Conservation (phyloP, 2,888 invertebrate genomes). For the Ophion costatus region DNA sequence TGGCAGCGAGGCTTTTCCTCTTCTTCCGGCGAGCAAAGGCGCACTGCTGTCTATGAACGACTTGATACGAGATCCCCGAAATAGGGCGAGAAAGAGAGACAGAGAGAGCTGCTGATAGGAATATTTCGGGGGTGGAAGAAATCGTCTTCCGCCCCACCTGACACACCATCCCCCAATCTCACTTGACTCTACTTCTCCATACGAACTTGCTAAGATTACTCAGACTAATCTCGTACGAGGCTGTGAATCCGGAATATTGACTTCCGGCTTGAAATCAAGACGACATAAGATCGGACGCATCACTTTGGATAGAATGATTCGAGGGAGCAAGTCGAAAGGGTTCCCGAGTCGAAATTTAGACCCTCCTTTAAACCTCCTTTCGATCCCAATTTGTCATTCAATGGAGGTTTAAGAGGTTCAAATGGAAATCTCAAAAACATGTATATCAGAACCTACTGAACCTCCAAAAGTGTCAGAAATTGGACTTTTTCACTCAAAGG, state of each 20-base stretch:
- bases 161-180: constrained; percentile 71
- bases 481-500: no score
- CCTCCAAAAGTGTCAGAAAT: no score
- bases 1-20: constrained; percentile 73
- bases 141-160: constrained; percentile 71
- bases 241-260: no score
- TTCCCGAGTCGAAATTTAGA: no score
- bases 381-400: no score
- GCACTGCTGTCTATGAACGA: not conserved
- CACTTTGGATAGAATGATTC: not conserved
- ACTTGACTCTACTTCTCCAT: constrained; percentile 26
- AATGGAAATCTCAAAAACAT: no score
- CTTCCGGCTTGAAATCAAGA: no score
- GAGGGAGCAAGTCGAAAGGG: not conserved
- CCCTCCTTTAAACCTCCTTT: no score
- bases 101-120: constrained; percentile 20
- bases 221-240: no score
- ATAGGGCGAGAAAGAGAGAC: constrained; percentile 5
- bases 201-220: not conserved
- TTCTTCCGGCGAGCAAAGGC: constrained; percentile 72
- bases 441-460: no score
- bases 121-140: constrained; percentile 54
- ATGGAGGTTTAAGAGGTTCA: no score
- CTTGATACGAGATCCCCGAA: constrained; percentile 14
- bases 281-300: not conserved